Base-by-base conservation (phyloP, 2,888 invertebrate species). In the Eutolmus rufibarbis region DNA sequence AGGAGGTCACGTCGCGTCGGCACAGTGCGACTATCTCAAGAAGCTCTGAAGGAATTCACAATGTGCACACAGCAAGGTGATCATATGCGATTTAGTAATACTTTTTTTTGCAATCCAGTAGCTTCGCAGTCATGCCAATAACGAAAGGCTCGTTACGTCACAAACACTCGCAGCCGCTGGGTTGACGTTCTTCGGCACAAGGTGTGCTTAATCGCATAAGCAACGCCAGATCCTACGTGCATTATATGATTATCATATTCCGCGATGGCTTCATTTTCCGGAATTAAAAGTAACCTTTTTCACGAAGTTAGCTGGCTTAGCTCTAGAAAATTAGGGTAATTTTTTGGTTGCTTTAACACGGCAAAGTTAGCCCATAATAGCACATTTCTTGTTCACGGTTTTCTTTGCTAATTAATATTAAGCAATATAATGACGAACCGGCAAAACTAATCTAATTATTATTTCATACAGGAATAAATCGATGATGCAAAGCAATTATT, bases 31-130 rank as follows among this genome's bases (percentile, higher is more conserved):
- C 46, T 79, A 79, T 79, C 51, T 79, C 28, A 51, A 79, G 31
- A 28, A 79, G 79, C 23, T 79, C 16, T 7, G 31, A 28, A 79
- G 79, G 79, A 79, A 79, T 79, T 46, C 79, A 28, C 79, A 31
- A 51, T 28, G 23, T 79, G 79, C 51, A 28, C 51, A 79, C 79
- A 79, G 5, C 79, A 34, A 46, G 51, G 46, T 79, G 79, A 79
- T 79, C 51, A 79, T 79, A 79, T 79, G 51, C 79, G 51, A 79
- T 79, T 79, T 79, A 79, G 79, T 46, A 79, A 51, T 37, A 40
- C 43, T 40, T 19, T 78, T 34, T 79, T 37, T 79, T 51, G 23
- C 51, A 51, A 79, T 14, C n/a, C 79, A 34, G 79, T 51, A 79
- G 79, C 14, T 28, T 79, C 51, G 16, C 14, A 23, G 51, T 19